Conservation (phyloP, 2,797 vertebrate species). For the Thunnus albacares region DNA sequence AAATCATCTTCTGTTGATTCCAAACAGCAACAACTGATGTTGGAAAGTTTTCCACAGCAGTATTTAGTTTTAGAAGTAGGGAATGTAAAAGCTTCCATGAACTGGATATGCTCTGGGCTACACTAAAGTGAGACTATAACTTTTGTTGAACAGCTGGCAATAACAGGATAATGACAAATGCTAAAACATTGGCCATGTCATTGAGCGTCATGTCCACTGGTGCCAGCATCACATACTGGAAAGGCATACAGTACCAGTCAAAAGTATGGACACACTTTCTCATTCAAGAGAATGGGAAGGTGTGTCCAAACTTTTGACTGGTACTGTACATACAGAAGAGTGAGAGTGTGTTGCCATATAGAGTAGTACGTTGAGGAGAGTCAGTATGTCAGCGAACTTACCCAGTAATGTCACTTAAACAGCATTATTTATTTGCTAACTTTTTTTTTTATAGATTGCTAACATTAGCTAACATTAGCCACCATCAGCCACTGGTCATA, state of each 20-base stretch:
- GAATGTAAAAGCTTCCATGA: not conserved
- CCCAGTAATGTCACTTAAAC: too few relatives aligned
- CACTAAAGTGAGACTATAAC: not conserved
- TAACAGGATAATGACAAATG: not conserved
- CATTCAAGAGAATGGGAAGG: too few relatives aligned
- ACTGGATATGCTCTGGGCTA: not conserved
- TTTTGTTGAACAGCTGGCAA: slow-evolving; percentile 2
- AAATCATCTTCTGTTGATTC: not conserved
- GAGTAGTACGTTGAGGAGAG: not conserved
- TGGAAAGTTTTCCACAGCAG: too few relatives aligned
- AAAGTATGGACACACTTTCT: too few relatives aligned
- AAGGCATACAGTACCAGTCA: not conserved
- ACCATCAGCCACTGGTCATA: not conserved
- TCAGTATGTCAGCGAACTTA: not conserved
- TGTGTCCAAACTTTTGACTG: too few relatives aligned
- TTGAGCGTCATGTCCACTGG: slow-evolving; percentile 9
- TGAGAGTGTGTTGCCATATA: not conserved
- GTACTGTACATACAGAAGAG: not conserved
- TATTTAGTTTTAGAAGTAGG: not conserved
- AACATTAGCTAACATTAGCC: too few relatives aligned
- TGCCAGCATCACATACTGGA: not conserved
- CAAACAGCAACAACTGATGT: not conserved
- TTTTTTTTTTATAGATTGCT: too few relatives aligned
- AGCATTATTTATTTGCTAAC: too few relatives aligned
- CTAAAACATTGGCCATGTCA: not conserved